These are phyloP conservation scores for Campaea margaritaria DNA, from an alignment of 2,888 invertebrate species.

Conservation along the genomic window DNA sequence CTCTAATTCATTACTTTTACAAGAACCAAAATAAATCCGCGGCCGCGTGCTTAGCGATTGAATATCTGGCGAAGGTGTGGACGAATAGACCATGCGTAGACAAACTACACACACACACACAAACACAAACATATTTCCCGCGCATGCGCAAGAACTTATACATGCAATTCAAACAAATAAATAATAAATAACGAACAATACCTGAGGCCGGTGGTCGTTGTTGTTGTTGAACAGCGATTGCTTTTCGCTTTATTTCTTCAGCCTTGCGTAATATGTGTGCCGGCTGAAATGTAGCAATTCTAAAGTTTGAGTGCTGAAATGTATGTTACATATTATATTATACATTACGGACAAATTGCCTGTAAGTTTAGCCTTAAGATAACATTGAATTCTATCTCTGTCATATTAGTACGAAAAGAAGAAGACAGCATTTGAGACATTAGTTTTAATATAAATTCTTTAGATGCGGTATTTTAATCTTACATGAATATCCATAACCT, in stretches of 20 bases:
- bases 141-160: not conserved
- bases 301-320: too few species aligned
- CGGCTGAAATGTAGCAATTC: conserved; percentile 47
- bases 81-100: conserved; percentile 7
- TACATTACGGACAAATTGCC: too few species aligned
- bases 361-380: too few species aligned
- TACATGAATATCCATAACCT: not conserved
- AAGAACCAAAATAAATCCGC: too few species aligned
- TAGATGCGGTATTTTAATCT: not conserved
- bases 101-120: conserved; percentile 1
- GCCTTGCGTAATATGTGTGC: conserved; percentile 61
- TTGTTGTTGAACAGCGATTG: conserved; percentile 39
- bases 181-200: too few species aligned
- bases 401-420: too few species aligned
- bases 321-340: too few species aligned
- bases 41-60: too few species aligned
- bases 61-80: not conserved
- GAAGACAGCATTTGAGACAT: not conserved
- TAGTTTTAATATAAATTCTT: not conserved
- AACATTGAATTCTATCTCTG: too few species aligned
- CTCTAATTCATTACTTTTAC: too few species aligned
- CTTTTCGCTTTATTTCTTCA: conserved; percentile 67
- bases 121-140: not conserved
- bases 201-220: conserved; percentile 35
- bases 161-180: not conserved